Base-by-base conservation (phyloP, 2,888 invertebrate genomes). In the Coelogynopora nodosa region DNA sequence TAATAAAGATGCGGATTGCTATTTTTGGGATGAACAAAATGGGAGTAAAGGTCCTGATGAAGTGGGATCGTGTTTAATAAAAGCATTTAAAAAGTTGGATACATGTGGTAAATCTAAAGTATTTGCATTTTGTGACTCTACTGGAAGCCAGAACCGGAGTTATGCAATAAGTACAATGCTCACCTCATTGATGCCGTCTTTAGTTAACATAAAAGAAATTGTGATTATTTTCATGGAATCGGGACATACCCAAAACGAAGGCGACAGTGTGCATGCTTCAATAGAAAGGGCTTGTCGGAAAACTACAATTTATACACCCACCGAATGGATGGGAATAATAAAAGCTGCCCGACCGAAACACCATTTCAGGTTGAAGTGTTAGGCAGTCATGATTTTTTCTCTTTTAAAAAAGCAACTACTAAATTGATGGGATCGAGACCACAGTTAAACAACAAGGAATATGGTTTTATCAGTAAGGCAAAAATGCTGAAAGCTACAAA, bases 201-300 rank as follows among this genome's bases (percentile, higher is more conserved):
- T 18, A 5, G 18, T 18, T 49, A 5, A 49, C 18, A 49, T 49
- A 5, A 49, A 49, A 49, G 74, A 74, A 23, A 26, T 74, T 23
- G 23, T n/a, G 5, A 5, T 74, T 2, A 74, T 74, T 26, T 74
- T 74, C 23, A 5, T 74, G 5, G 74, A 74, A 23, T 74, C 74
- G 5, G 74, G 74, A 13, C 74, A 74, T 26, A n/a, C 74, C 28
- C 95, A 89, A 93, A 74, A 74, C 23, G 74, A 74, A 23, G 74
- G 74, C 23, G 74, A 74, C 23, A 13, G 18, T 23, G 23, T 74
- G 74, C 74, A 74, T 74, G 74, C 74, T 26, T 23, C 10, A 13
- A 74, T 74, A 13, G 74, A 74, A 74, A 10, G 74, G 2, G 23
- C 5, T 5, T n/a, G 74, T 26, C 18, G 74, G 2, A 13, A 74